These are phyloP conservation scores for Ptychochromis oligacanthus DNA, from an alignment of 2,113 vertebrate genomes.

Conservation along the genomic window DNA sequence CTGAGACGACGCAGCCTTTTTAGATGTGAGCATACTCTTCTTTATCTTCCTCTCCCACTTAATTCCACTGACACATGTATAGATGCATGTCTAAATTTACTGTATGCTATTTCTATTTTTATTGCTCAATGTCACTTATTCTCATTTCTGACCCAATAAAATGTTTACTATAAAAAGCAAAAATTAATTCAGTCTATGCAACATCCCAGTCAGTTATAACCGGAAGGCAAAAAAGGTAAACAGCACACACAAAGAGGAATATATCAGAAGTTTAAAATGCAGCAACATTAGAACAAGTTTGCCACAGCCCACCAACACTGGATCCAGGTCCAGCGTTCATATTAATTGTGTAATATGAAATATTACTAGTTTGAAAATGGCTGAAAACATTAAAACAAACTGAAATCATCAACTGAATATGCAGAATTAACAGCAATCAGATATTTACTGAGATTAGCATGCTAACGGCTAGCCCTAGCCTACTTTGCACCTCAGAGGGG, in stretches of 20 bases:
- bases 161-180: not conserved
- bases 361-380: rapidly evolving
- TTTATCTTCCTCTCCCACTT: not conserved
- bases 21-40: not conserved
- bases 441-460: not conserved
- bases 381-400: not conserved
- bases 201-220: not conserved
- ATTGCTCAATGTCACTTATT: not conserved
- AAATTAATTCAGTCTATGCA: not conserved
- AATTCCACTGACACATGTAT: constrained; percentile 19
- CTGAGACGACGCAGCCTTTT: constrained; percentile 33
- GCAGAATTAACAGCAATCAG: not conserved
- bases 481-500: not conserved
- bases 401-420: not conserved
- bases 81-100: constrained; percentile 31
- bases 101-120: not conserved
- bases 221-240: not conserved
- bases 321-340: no score
- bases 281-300: no score
- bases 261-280: not conserved
- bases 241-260: not conserved
- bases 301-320: no score
- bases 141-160: not conserved
- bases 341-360: no score
- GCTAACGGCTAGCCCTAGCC: rapidly evolving